These are phyloP conservation scores for Nomada hirtipes DNA, from an alignment of 2,888 invertebrate species.

Conservation along the genomic window DNA sequence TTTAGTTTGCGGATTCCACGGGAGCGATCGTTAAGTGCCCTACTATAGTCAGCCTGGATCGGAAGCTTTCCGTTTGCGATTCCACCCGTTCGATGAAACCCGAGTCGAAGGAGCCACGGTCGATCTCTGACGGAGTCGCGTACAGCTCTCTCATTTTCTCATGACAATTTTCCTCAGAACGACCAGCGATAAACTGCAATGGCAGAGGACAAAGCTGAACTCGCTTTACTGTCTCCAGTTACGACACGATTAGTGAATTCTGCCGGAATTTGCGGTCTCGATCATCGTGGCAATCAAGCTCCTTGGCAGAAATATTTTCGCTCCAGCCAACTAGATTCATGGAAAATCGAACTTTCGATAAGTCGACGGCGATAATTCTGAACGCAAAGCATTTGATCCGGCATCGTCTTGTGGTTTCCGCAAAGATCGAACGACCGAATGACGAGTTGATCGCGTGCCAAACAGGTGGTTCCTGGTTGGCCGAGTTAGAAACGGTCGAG, in stretches of 20 bases:
- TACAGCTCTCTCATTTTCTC: neutral
- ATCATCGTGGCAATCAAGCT: neutral
- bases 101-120: neutral
- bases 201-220: neutral
- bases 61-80: conserved; percentile 25
- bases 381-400: neutral
- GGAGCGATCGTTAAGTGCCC: conserved; percentile 15
- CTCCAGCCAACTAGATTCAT: neutral
- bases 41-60: conserved; percentile 8
- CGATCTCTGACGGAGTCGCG: neutral
- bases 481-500: conserved; percentile 63
- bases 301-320: conserved; percentile 11
- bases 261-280: neutral
- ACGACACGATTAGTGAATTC: conserved; percentile 12
- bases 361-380: neutral
- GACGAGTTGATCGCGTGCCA: conserved; percentile 79
- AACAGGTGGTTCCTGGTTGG: conserved; percentile 81
- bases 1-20: conserved; percentile 40
- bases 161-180: too few relatives aligned
- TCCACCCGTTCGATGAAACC: neutral
- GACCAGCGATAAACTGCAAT: too few relatives aligned
- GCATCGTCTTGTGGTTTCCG: conserved; percentile 23
- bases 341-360: neutral
- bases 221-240: neutral
- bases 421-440: conserved; percentile 29